These are phyloP conservation scores for Ypsolopha sequella DNA, from an alignment of 2,888 invertebrate species.

Conservation along the genomic window DNA sequence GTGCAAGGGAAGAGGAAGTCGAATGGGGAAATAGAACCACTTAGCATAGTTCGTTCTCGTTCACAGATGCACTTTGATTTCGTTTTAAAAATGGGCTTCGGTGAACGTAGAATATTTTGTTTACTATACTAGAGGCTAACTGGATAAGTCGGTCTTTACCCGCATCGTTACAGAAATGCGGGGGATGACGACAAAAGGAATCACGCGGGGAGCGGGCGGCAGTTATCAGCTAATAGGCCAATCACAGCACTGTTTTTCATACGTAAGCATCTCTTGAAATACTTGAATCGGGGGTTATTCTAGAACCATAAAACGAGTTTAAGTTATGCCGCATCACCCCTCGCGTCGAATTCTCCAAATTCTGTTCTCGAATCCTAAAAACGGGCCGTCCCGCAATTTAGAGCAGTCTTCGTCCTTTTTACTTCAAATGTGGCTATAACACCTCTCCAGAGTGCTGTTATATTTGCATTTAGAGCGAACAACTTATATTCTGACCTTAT, in stretches of 20 bases:
- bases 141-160: too few relatives aligned
- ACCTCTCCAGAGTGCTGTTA: constrained; percentile 62
- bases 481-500: constrained; percentile 66
- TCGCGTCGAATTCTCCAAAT: neutral
- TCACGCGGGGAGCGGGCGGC: too few relatives aligned
- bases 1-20: constrained; percentile 2
- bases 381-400: constrained; percentile 61
- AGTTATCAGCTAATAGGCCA: too few relatives aligned
- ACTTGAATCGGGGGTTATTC: neutral
- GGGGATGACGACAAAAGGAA: too few relatives aligned
- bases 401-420: constrained; percentile 61
- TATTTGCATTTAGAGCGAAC: constrained; percentile 70
- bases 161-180: too few relatives aligned
- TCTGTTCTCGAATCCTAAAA: constrained; percentile 41
- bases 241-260: too few relatives aligned
- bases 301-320: neutral
- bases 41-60: constrained; percentile 5
- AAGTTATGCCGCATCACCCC: neutral
- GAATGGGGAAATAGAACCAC: constrained; percentile 29
- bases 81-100: neutral
- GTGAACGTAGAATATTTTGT: neutral
- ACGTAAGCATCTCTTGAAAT: too few relatives aligned
- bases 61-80: neutral
- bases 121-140: too few relatives aligned
- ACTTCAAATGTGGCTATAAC: constrained; percentile 61